Percentiles rank a stretch among this genome's conserved stretches.
Evolutionary conservation across 37 sponge, comb jelly and placozoan species (phyloP).

Genomic region (Agelas oroides): DNA sequence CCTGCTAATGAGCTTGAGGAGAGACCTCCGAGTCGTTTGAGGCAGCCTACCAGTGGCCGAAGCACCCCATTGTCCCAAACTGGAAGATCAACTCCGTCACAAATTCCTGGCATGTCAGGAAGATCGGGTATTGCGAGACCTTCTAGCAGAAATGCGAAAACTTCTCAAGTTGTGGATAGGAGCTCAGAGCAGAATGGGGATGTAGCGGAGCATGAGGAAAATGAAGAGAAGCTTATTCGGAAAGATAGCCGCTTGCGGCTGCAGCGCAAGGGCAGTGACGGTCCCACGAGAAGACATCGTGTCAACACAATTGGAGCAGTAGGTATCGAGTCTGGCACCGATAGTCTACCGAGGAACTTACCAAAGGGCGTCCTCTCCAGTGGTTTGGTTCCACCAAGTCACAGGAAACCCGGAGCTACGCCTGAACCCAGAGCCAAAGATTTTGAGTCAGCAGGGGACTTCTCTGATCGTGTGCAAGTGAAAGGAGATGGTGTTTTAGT

Average conservation of each 20-base stretch:
- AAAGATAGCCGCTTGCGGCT: conserved; percentile 4
- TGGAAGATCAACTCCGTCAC: conserved; percentile 4
- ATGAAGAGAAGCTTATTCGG: not conserved
- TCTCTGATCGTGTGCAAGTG: no score
- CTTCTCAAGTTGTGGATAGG: not conserved
- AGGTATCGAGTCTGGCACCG: not conserved
- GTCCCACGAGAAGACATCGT: conserved; percentile 18
- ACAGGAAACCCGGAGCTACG: no score
- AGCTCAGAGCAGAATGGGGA: not conserved
- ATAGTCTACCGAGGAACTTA: conserved; percentile 22
- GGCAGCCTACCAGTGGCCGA: not conserved
- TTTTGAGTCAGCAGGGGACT: no score
- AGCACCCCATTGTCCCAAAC: not conserved
- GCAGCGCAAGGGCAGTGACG: conserved; percentile 43
- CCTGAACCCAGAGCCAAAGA: no score
- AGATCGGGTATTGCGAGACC: conserved; percentile 9
- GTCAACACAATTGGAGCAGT: not conserved
- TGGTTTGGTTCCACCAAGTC: not conserved
- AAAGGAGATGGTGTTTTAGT: no score
- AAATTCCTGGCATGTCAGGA: not conserved
- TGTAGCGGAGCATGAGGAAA: not conserved
- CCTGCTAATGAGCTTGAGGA: no score
- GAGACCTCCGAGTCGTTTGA: no score
- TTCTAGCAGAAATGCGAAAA: conserved; percentile 1
- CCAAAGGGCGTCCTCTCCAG: conserved; percentile 16